Conservation (phyloP, 2,888 invertebrate species). For the Drosophila emarginata region DNA sequence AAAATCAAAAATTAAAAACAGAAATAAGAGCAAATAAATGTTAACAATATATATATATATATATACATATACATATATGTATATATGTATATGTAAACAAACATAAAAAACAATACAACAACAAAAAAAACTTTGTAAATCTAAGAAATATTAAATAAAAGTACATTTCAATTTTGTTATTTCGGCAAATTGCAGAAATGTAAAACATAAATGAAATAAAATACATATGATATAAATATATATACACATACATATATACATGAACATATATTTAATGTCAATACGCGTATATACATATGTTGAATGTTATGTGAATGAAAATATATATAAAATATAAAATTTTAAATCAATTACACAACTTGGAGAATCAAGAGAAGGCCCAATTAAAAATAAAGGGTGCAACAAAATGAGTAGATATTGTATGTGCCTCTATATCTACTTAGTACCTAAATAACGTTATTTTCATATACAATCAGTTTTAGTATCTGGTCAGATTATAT, state of each 20-base stretch:
- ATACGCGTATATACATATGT: slow-evolving; percentile 6
- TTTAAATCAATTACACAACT: neutral
- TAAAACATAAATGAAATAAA: neutral
- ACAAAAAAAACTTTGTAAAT: slow-evolving; percentile 16
- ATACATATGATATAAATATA: neutral
- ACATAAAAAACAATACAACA: slow-evolving; percentile 31
- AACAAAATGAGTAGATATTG: no score
- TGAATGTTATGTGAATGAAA: slow-evolving; percentile 3
- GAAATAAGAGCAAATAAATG: no score
- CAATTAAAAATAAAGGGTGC: no score
- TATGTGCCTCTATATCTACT: no score
- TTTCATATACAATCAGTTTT: no score
- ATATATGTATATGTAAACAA: slow-evolving; percentile 49
- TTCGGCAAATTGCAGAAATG: neutral
- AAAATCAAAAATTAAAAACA: slow-evolving; percentile 39
- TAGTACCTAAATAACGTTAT: no score
- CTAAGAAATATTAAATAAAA: neutral
- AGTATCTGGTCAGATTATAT: no score
- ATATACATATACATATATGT: slow-evolving; percentile 36
- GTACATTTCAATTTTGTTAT: slow-evolving; percentile 5
- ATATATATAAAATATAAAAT: neutral
- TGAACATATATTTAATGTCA: slow-evolving; percentile 6
- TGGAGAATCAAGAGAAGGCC: neutral
- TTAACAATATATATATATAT: neutral
- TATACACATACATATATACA: neutral